Conservation (phyloP, 2,113 vertebrate genomes). For the Buteo buteo region DNA sequence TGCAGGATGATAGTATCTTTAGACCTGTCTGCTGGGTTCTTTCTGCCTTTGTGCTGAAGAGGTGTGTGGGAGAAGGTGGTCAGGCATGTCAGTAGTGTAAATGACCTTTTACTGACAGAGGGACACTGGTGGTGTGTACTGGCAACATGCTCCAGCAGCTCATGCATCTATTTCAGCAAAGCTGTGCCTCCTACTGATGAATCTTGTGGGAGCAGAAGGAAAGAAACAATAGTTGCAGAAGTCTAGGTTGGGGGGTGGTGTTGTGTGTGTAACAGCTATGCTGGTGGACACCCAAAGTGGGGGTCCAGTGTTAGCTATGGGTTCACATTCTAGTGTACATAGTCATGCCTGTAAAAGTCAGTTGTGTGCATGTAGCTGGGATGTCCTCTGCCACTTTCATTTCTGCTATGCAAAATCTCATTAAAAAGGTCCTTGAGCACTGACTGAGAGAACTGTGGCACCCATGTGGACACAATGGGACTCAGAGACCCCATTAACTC, state of each 20-base stretch:
- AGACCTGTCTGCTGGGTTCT: neutral
- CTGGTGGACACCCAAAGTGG: neutral
- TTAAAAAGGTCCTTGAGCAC: neutral
- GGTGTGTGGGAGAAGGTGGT: conserved; percentile 10
- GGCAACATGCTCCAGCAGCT: neutral
- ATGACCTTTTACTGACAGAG: neutral
- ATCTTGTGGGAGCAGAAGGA: neutral
- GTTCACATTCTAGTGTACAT: neutral
- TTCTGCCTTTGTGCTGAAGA: conserved; percentile 11
- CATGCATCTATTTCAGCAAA: neutral
- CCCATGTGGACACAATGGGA: neutral
- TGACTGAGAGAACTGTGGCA: neutral
- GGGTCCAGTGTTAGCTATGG: neutral
- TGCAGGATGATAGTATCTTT: conserved; percentile 16
- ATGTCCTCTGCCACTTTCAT: neutral
- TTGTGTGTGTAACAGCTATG: neutral
- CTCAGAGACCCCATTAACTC: neutral
- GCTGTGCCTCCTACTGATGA: neutral
- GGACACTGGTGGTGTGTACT: neutral
- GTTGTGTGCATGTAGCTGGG: neutral
- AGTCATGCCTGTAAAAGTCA: neutral
- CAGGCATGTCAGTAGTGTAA: neutral
- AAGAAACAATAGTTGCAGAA: neutral
- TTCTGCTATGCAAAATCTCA: neutral
- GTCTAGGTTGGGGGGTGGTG: neutral